These are phyloP conservation scores for Acronicta aceris DNA, from an alignment of 2,888 invertebrate species.

Conservation along the genomic window DNA sequence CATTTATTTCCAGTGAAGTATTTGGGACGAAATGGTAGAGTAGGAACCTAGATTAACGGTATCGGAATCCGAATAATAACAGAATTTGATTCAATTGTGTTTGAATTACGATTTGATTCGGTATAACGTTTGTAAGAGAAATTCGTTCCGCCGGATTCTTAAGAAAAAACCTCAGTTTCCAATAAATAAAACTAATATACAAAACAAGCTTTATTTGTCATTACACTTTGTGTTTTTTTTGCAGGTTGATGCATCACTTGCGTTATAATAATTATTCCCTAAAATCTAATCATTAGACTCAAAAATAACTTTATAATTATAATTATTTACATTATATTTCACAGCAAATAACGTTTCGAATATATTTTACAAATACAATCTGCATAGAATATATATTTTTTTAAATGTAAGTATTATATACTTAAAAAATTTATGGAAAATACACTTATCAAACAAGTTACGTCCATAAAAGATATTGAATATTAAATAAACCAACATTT, in stretches of 20 bases:
- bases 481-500: constrained; percentile 25
- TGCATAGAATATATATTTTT: constrained; percentile 18
- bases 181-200: constrained; percentile 58
- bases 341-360: constrained; percentile 53
- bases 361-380: constrained; percentile 54
- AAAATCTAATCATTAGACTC: constrained; percentile 44
- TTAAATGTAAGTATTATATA: neutral
- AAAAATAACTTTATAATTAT: constrained; percentile 43
- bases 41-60: no score
- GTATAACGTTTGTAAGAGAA: no score
- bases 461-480: constrained; percentile 2
- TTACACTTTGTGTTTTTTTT: constrained; percentile 78
- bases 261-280: constrained; percentile 39
- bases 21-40: no score
- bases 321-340: constrained; percentile 63
- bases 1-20: no score
- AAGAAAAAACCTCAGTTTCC: no score
- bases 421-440: constrained; percentile 10
- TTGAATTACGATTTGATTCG: no score
- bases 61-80: no score
- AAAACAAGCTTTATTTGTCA: constrained; percentile 86
- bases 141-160: no score
- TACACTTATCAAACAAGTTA: neutral
- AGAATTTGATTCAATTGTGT: no score
- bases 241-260: constrained; percentile 56